Conservation (phyloP, 2,888 invertebrate species). For the Crocallis elinguaria region DNA sequence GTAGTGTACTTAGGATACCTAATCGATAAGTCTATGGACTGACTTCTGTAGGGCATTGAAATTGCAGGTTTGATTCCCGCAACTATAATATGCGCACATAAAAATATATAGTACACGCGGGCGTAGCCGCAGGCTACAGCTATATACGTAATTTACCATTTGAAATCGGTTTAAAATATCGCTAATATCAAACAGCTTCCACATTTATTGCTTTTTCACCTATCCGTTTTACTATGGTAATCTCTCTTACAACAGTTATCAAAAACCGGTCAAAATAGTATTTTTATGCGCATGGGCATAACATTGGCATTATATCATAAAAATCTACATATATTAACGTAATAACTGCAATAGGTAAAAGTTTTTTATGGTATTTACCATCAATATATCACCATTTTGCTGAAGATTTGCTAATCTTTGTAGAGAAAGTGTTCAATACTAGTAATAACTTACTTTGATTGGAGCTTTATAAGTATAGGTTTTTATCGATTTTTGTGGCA, state of each 20-base stretch:
- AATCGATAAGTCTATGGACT: no score
- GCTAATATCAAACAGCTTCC: neutral
- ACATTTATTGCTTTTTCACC: neutral
- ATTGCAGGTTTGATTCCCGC: no score
- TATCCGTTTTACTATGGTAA: neutral
- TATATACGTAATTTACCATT: no score
- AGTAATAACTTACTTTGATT: conserved; percentile 20
- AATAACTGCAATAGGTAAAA: conserved; percentile 33
- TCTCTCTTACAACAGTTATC: conserved; percentile 8
- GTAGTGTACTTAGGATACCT: no score
- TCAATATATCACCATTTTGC: conserved; percentile 39
- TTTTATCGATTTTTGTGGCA: neutral
- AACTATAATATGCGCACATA: no score
- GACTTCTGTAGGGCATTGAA: no score
- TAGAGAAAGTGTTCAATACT: conserved; percentile 42
- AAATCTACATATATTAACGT: conserved; percentile 22
- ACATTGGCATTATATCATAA: conserved; percentile 22
- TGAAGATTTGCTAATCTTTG: conserved; percentile 32
- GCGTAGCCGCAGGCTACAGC: no score
- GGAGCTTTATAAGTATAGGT: conserved; percentile 13
- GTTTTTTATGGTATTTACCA: conserved; percentile 33
- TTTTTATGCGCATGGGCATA: conserved; percentile 12
- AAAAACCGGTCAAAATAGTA: conserved; percentile 18
- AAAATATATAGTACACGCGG: no score
- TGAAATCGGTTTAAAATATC: neutral